Evolutionary conservation across 1,140 invertebrate species (phyloP).

Genomic region (Sipha flava): DNA sequence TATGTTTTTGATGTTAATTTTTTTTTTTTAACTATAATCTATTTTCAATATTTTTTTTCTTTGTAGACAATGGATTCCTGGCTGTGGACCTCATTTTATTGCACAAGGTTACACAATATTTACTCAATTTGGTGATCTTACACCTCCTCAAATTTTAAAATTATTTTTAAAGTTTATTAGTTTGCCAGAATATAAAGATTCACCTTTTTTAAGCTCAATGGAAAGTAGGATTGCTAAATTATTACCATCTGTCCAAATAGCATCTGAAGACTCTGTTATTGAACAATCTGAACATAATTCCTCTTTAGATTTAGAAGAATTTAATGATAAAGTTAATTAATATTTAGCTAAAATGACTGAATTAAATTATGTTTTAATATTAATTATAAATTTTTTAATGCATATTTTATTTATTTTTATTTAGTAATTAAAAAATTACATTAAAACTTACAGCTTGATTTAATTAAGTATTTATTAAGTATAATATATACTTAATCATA

Average conservation of each 20-base stretch:
- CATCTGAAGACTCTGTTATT: background rate
- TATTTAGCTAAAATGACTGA: background rate
- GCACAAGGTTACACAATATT: slow-evolving; percentile 44
- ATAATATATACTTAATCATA: too few relatives aligned
- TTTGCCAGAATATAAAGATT: slow-evolving; percentile 44
- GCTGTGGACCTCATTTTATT: slow-evolving; percentile 46
- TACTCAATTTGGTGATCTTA: slow-evolving; percentile 45
- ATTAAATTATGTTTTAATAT: background rate
- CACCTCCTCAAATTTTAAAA: slow-evolving; percentile 41
- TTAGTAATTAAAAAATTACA: background rate
- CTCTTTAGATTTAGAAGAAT: background rate
- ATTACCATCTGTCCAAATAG: background rate
- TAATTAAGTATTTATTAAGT: background rate
- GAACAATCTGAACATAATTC: background rate
- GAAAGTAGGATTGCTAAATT: slow-evolving; percentile 34
- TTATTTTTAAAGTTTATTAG: slow-evolving; percentile 44
- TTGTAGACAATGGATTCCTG: slow-evolving; percentile 45
- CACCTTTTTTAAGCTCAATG: slow-evolving; percentile 39
- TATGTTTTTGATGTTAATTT: background rate
- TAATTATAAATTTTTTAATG: background rate
- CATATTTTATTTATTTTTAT: background rate
- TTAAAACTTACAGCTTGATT: background rate
- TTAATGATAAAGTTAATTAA: background rate
- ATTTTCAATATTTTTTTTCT: background rate
- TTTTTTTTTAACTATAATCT: background rate